Conservation (phyloP, 2,797 vertebrate genomes). For the Smutsia temminckii region DNA sequence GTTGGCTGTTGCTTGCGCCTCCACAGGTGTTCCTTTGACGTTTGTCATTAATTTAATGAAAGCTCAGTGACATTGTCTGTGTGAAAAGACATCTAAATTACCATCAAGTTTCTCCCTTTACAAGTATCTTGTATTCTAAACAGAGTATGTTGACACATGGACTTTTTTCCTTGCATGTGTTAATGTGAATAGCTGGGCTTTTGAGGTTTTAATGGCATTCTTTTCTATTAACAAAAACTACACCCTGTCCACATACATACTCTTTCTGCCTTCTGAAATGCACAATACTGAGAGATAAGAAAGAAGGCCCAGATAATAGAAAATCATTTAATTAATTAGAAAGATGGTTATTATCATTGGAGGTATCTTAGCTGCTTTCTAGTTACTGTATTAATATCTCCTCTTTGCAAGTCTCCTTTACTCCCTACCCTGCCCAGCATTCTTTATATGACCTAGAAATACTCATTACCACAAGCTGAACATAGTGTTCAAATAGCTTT, state of each 20-base stretch:
- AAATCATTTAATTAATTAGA: not conserved
- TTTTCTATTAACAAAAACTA: conserved; percentile 35
- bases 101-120: not conserved
- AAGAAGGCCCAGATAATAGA: not conserved
- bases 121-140: not conserved
- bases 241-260: not conserved
- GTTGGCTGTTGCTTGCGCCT: not conserved
- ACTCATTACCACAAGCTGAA: not conserved
- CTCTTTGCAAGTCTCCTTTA: conserved; percentile 30
- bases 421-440: not conserved
- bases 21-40: not conserved
- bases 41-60: conserved; percentile 13
- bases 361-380: not conserved
- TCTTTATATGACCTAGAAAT: conserved; percentile 33
- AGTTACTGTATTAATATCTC: not conserved
- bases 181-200: conserved; percentile 13
- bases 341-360: conserved; percentile 27
- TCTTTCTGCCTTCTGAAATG: conserved; percentile 22
- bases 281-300: not conserved
- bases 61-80: not conserved
- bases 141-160: not conserved
- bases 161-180: not conserved
- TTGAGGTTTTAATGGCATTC: not conserved
- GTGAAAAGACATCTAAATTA: not conserved
- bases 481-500: not conserved